These are phyloP conservation scores for Acipenser ruthenus DNA, from an alignment of 2,797 vertebrate species.

Conservation along the genomic window DNA sequence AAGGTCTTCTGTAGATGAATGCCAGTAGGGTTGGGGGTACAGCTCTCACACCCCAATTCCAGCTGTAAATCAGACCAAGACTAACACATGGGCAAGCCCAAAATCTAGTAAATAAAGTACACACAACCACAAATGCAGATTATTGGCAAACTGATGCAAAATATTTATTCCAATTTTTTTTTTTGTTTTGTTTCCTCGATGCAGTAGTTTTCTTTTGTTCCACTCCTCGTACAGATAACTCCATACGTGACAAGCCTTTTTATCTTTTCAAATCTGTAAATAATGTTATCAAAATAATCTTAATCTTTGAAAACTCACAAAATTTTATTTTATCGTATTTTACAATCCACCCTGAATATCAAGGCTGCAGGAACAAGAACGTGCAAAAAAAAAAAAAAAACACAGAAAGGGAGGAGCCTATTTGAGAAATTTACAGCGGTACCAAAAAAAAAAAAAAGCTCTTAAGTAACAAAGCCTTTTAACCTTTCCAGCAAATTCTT, in stretches of 20 bases:
- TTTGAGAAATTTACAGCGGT: conserved; percentile 42
- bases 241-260: conserved; percentile 33
- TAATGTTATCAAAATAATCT: conserved; percentile 49
- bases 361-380: conserved; percentile 43
- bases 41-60: no score
- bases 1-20: no score
- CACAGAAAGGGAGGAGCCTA: conserved; percentile 23
- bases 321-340: conserved; percentile 45
- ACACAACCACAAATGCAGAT: no score
- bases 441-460: conserved; percentile 35
- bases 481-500: conserved; percentile 38
- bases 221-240: conserved; percentile 36
- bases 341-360: conserved; percentile 51
- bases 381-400: conserved; percentile 29
- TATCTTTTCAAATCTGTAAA: conserved; percentile 37
- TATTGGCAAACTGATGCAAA: conserved; percentile 46
- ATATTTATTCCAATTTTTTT: conserved; percentile 47
- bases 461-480: conserved; percentile 41
- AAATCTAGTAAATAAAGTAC: no score
- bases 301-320: conserved; percentile 43
- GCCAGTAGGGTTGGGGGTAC: no score
- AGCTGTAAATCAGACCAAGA: no score
- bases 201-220: conserved; percentile 32
- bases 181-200: conserved; percentile 28
- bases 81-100: no score